phyloP scores from a whole-genome alignment of 1,140 invertebrate genomes.

The Helicoverpa armigera region DNA sequence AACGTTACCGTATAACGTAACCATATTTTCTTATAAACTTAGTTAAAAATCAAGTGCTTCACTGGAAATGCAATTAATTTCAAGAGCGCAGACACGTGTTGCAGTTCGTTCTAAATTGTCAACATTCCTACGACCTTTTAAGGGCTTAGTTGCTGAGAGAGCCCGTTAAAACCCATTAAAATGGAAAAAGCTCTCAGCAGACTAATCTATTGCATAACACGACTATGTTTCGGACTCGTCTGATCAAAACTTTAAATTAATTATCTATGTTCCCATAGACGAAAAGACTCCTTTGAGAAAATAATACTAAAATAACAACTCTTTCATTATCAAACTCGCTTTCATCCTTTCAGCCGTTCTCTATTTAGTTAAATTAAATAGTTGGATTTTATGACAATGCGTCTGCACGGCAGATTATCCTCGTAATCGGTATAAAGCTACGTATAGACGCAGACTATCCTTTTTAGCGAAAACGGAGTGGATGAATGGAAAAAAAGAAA shows the following conservation, averaged over 20 bases:
- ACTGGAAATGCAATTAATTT: not conserved
- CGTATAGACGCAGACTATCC: too few species aligned
- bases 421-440: too few species aligned
- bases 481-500: too few species aligned
- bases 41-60: too few species aligned
- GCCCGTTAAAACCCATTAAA: slow-evolving; percentile 11
- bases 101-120: not conserved
- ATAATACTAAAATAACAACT: not conserved
- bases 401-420: not conserved
- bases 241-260: slow-evolving; percentile 5
- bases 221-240: not conserved
- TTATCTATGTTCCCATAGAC: slow-evolving; percentile 1
- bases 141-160: not conserved
- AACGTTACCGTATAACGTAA: too few species aligned
- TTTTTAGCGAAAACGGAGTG: too few species aligned
- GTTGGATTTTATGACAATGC: not conserved
- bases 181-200: slow-evolving; percentile 1
- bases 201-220: slow-evolving; percentile 2
- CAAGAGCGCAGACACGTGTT: not conserved
- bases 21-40: too few species aligned
- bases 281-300: not conserved
- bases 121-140: not conserved
- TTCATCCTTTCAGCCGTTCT: not conserved
- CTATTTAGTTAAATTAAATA: slow-evolving; percentile 4
- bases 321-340: not conserved